Conservation (phyloP, 2,113 vertebrate genomes). For the Canis aureus region DNA sequence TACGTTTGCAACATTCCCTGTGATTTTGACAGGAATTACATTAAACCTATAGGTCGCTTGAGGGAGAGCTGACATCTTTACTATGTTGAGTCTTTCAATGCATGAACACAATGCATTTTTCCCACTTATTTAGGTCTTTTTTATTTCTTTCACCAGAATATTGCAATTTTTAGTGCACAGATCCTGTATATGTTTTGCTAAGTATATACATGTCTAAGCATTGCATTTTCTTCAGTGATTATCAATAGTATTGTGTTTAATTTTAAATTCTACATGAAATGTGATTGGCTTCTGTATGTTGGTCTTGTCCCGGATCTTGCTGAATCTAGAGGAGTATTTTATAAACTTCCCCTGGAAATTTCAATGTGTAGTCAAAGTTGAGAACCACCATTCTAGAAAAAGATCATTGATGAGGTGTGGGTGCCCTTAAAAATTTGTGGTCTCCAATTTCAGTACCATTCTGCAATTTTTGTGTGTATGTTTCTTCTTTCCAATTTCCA, state of each 20-base stretch:
- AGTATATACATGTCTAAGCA: not conserved
- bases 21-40: not conserved
- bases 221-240: not conserved
- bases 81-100: not conserved
- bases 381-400: not conserved
- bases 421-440: not conserved
- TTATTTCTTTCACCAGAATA: not conserved
- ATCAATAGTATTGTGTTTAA: not conserved
- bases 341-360: not conserved
- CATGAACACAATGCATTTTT: not conserved
- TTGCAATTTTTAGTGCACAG: not conserved
- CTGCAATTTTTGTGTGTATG: not conserved
- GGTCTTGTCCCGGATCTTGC: not conserved
- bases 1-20: not conserved
- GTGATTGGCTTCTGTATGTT: not conserved
- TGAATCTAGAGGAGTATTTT: not conserved
- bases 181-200: not conserved
- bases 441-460: not conserved
- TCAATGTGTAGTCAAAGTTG: not conserved
- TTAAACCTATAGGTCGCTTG: not conserved
- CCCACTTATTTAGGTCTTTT: not conserved
- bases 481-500: not conserved
- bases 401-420: not conserved
- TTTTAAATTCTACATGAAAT: not conserved
- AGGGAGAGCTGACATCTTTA: not conserved